phyloP scores from a whole-genome alignment of 2,888 invertebrate genomes.

The Chalcis sispes region DNA sequence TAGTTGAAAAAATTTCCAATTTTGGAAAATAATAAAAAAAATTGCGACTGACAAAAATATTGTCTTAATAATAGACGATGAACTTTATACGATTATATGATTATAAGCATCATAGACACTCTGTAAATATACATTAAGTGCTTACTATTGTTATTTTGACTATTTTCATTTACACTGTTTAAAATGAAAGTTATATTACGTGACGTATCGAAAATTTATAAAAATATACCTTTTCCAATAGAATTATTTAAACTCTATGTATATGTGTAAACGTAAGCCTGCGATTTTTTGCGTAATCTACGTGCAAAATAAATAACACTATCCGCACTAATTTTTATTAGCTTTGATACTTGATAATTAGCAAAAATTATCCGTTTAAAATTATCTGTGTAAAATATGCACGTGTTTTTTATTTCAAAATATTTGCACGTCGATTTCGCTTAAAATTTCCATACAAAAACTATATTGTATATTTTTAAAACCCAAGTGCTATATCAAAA shows the following conservation, averaged over 20 bases:
- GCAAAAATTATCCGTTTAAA: slow-evolving; percentile 23
- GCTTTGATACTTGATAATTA: not conserved
- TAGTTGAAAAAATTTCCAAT: not conserved
- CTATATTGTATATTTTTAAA: too few relatives aligned
- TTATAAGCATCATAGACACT: slow-evolving; percentile 10
- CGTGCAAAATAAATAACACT: not conserved
- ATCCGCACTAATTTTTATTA: slow-evolving; percentile 21
- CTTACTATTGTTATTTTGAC: not conserved
- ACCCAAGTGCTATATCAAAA: too few relatives aligned
- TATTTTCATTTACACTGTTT: not conserved
- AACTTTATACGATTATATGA: not conserved
- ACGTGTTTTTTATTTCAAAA: not conserved
- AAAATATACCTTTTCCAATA: slow-evolving; percentile 12
- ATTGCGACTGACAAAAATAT: too few relatives aligned
- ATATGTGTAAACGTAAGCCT: not conserved
- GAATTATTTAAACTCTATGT: slow-evolving; percentile 12
- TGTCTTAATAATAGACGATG: not conserved
- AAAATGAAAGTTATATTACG: not conserved
- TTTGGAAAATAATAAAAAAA: not conserved
- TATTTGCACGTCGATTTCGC: slow-evolving; percentile 7
- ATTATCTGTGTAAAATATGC: slow-evolving; percentile 1
- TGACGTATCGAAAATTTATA: too few relatives aligned
- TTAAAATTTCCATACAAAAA: not conserved
- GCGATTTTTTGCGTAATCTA: slow-evolving; percentile 15
- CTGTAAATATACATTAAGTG: slow-evolving; percentile 23